A percentile compares a stretch with the other conserved stretches of the same genome.
Evolutionary conservation across 1,140 invertebrate genomes (phyloP).

Genomic region (Meteorus sp.): DNA sequence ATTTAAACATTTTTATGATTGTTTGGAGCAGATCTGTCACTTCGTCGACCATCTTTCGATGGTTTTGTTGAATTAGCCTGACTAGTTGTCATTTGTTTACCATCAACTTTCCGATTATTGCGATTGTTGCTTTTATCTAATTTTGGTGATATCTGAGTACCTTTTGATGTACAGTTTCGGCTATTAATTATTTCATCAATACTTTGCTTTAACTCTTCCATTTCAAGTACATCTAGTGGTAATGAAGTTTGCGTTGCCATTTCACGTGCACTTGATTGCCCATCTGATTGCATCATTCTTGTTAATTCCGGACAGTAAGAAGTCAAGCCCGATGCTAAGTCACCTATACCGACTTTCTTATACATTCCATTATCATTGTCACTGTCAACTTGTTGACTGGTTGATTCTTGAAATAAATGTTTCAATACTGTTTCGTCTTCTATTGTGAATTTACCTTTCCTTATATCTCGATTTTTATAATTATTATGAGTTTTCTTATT

Average conservation of each 20-base stretch:
- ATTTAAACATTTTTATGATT: constrained; percentile 3
- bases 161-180: constrained; percentile 47
- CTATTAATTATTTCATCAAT: constrained; percentile 55
- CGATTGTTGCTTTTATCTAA: constrained; percentile 44
- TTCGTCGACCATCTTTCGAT: constrained; percentile 15
- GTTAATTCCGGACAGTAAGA: constrained; percentile 53
- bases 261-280: constrained; percentile 65
- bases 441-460: constrained; percentile 47
- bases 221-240: constrained; percentile 53
- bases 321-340: constrained; percentile 46
- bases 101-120: constrained; percentile 33
- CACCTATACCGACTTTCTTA: constrained; percentile 41
- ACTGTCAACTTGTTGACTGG: constrained; percentile 52
- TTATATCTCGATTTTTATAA: constrained; percentile 39
- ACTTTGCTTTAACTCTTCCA: constrained; percentile 54
- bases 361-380: constrained; percentile 48
- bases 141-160: constrained; percentile 52
- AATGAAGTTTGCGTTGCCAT: constrained; percentile 63
- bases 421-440: constrained; percentile 53
- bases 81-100: neutral
- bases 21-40: neutral
- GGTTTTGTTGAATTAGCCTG: neutral
- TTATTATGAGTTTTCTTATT: constrained; percentile 49
- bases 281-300: constrained; percentile 58
- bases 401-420: constrained; percentile 53